Base-by-base conservation (phyloP, 2,888 invertebrate species). In the Dyspetes luteomarginatus region DNA sequence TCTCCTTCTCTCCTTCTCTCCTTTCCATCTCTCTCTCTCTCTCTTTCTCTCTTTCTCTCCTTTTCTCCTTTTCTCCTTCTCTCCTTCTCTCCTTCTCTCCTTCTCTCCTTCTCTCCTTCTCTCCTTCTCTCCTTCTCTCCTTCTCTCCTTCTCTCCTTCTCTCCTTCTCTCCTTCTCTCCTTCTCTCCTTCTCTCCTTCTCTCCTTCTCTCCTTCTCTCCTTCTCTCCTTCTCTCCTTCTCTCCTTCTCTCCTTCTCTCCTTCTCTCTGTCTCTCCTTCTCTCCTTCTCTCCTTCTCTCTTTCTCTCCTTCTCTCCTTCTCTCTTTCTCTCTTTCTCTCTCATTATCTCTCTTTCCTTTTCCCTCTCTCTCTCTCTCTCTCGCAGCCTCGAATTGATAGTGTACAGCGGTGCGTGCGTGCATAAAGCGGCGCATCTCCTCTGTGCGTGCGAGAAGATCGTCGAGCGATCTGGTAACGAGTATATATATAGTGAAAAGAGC, bases 391-490 rank as follows among this genome's bases (percentile, higher is more conserved):
- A n/a, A 19, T 15, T 52, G 72, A 72, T 72, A 62, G 50, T 36
- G 28, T 52, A 30, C 67, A 62, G 67, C 45, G 45, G 64, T 56
- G 69, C 48, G 78, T 81, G 65, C 24, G 41, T 58, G 45, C 55
- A 65, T 48, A 30, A 15, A 41, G 62, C 17, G 41, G 48, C 26
- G 48, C 41, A 22, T 65, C 52, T 52, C 62, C 52, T 62, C 22
- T 60, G 67, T 72, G 78, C 75, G 80, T 75, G 80, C 75, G 80
- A 76, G 72, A 81, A 79, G 74, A 78, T 81, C 78, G 58, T 52
- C 62, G 64, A 71, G 71, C 72, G 82, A 84, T 84, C 82, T 84
- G 67, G 80, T 80, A 83, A 83, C 83, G 80, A 84, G 82, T 72
- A 28, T 48, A 9, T 7, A 22, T n/a, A 43, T 24, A 48, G 68